Base-by-base conservation (phyloP, 1,140 invertebrate genomes). In the Chionoecetes opilio region DNA sequence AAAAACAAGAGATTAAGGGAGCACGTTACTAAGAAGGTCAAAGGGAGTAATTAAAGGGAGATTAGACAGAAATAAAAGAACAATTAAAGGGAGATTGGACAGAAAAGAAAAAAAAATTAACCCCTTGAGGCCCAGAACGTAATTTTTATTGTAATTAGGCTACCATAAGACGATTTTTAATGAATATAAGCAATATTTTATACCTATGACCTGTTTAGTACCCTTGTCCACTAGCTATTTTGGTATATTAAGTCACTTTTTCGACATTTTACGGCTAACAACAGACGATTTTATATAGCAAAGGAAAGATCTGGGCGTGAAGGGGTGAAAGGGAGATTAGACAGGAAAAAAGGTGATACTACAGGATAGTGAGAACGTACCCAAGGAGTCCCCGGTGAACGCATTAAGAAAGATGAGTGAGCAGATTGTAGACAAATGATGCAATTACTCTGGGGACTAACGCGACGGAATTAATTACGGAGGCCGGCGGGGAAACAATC, bases 371-470 rank as follows among this genome's bases (percentile, higher is more conserved):
- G 82, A 87, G 32, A 87, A 11, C 29, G 29, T 29, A 85, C 82
- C 82, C 46, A 17, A 53, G 46, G 46, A 17, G 21, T 9, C 46
- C 46, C 46, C 11, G 63, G 63, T 53, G 46, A 75, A 21, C 63
- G 63, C 63, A 75, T 75, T 75, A n/a, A 75, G 63, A 75, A n/a
- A 26, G 63, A 75, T 75, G 63, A 75, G 63, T n/a, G n/a, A 75
- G 63, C 63, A n/a, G 6, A n/a, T 75, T 75, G 21, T n/a, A 75
- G 63, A 75, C 63, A 5, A 26, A 75, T 75, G 63, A 26, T 26
- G 63, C 63, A 75, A 75, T 75, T 75, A 75, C 63, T n/a, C 6
- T 26, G n/a, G n/a, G 5, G 63, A 75, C 63, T 75, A 75, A 75
- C 63, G 63, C n/a, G 63, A 21, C 26, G 6, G n/a, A 75, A 75